phyloP scores from a whole-genome alignment of 1,140 invertebrate genomes.

The Zaprionus ghesquierei region DNA sequence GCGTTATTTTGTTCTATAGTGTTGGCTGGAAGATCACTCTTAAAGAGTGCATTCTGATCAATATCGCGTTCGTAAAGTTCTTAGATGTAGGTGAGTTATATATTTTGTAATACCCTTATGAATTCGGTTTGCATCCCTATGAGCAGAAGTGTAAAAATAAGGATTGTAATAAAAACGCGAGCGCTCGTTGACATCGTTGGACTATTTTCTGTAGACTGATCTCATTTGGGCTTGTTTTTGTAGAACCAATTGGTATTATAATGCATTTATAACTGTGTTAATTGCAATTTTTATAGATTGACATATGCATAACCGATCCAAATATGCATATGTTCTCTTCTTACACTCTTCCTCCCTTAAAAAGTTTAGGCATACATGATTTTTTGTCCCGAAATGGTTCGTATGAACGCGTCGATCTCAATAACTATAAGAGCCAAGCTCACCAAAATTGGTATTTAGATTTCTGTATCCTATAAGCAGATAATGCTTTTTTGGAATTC shows the following conservation, averaged over 20 bases:
- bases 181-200: background rate
- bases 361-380: no score
- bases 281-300: background rate
- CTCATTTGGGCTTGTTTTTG: background rate
- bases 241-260: background rate
- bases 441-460: fast-evolving
- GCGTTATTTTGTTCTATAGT: background rate
- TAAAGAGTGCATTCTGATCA: background rate
- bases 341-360: background rate
- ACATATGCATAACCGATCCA: no score
- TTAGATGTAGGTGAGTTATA: background rate
- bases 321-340: background rate
- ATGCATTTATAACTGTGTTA: background rate
- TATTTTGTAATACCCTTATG: background rate
- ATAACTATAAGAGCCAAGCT: background rate
- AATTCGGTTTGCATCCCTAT: no score
- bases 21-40: background rate
- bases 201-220: background rate
- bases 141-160: background rate
- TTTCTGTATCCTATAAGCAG: background rate
- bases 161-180: background rate
- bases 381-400: background rate
- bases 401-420: background rate
- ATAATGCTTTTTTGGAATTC: background rate
- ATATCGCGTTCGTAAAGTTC: background rate